Percentiles rank a stretch among this genome's conserved stretches.
Evolutionary conservation across 1,140 invertebrate species (phyloP).

Genomic region (Macrotrachela quadricornifera): DNA sequence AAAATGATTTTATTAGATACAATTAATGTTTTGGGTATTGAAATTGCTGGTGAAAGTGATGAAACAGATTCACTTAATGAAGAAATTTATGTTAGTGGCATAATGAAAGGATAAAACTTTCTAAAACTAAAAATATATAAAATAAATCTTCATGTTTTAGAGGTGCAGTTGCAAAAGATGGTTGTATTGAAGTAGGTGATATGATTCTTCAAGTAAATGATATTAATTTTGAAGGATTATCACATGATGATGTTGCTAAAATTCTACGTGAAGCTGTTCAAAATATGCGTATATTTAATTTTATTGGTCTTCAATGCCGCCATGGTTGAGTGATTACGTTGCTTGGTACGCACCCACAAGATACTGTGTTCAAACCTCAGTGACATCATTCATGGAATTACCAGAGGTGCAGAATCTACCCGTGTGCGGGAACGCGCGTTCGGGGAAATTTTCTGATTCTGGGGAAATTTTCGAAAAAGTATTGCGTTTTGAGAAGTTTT

Average conservation of each 20-base stretch:
- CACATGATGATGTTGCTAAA: slow-evolving; percentile 84
- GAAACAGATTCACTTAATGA: slow-evolving; percentile 63
- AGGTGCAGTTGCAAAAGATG: slow-evolving; percentile 47
- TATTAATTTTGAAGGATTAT: slow-evolving; percentile 70
- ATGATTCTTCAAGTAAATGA: slow-evolving; percentile 35
- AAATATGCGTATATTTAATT: slow-evolving; percentile 59
- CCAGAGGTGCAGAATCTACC: too few relatives aligned
- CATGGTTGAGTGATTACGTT: too few relatives aligned
- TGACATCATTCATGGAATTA: too few relatives aligned
- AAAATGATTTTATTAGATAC: slow-evolving; percentile 48
- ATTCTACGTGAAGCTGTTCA: slow-evolving; percentile 84
- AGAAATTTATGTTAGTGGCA: slow-evolving; percentile 92
- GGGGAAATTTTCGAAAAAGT: too few relatives aligned
- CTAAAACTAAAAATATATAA: not conserved
- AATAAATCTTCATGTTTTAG: slow-evolving; percentile 32
- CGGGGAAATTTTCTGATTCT: too few relatives aligned
- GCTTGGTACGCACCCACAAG: too few relatives aligned
- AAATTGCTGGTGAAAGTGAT: slow-evolving; percentile 71
- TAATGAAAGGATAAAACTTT: slow-evolving; percentile 80
- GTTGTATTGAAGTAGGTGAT: slow-evolving; percentile 32
- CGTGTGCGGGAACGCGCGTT: too few relatives aligned
- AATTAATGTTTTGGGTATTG: slow-evolving; percentile 71
- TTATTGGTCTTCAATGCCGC: too few relatives aligned
- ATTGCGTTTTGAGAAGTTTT: too few relatives aligned
- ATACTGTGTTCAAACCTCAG: too few relatives aligned